Base-by-base conservation (phyloP, 2,888 invertebrate genomes). In the Ligdia adustata region DNA sequence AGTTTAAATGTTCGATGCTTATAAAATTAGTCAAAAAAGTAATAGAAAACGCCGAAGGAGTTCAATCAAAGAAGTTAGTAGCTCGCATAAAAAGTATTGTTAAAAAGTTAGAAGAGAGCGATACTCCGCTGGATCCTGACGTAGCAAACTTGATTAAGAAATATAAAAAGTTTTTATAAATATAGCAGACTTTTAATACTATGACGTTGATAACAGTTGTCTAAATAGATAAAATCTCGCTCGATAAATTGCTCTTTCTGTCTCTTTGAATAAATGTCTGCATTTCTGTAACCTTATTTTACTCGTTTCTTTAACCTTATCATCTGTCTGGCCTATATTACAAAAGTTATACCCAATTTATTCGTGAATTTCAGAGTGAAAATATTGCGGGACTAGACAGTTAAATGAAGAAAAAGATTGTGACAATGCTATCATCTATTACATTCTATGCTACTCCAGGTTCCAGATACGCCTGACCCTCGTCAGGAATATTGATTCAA, bases 401-500 rank as follows among this genome's bases (percentile, higher is more conserved):
- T 33, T 39, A 27, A 32, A 28, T 33, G 40, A 35, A 47, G 15
- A 14, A 29, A 20, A 16, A 9, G 9, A 35, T 7, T 6, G n/a
- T n/a, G n/a, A 15, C 43, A 16, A 32, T 18, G 43, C 34, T 38
- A 39, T 27, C 14, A n/a, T n/a, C n/a, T n/a, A 40, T 40, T 44
- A 40, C 31, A 40, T 40, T 37, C 34, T 34, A 38, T 44, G 29
- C 35, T 20, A 20, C 14, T 35, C 18, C 26, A 28, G 14, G 13
- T 37, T 20, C 41, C 44, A 27, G 49, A 48, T 49, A 49, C 24
- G 46, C 28, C 42, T 46, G 55, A 56, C 55, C 59, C 64, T 55
- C 51, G 54, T 61, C 56, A 56, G 43, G 51, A 50, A 52, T 63
- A 69, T 63, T 62, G 58, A 62, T 64, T 61, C 50, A 42, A 54